These are phyloP conservation scores for Phalacrocorax carbo DNA, from an alignment of 2,113 vertebrate genomes.

Conservation along the genomic window DNA sequence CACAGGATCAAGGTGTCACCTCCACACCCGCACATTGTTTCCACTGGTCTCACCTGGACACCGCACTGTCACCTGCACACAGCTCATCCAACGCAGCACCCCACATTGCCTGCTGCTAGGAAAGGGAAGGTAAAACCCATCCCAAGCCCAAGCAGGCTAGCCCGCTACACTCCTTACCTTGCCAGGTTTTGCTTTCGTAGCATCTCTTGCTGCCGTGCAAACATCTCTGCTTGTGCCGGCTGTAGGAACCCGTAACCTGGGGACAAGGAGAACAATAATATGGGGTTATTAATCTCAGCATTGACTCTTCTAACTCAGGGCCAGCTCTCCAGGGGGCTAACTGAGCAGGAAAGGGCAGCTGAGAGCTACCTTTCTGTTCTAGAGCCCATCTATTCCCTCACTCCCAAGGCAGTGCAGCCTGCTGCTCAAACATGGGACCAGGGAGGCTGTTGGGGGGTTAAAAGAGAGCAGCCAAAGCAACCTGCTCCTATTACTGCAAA, in stretches of 20 bases:
- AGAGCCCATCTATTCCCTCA: neutral
- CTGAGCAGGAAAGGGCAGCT: neutral
- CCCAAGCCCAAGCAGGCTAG: neutral
- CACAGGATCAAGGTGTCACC: rapidly evolving
- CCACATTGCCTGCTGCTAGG: neutral
- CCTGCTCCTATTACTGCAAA: neutral
- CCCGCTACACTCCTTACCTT: slow-evolving; percentile 66
- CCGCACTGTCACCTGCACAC: rapidly evolving
- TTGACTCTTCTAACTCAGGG: neutral
- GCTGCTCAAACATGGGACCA: neutral
- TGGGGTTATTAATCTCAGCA: neutral
- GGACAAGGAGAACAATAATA: neutral
- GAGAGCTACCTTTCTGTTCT: neutral
- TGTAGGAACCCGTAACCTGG: slow-evolving; percentile 93
- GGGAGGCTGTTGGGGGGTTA: neutral
- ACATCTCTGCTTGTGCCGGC: slow-evolving; percentile 90
- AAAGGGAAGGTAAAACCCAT: neutral
- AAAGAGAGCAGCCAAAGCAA: neutral
- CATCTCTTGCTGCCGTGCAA: slow-evolving; percentile 94
- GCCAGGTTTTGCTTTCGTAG: slow-evolving; percentile 94
- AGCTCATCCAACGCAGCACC: neutral
- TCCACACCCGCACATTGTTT: rapidly evolving
- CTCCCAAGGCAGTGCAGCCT: neutral
- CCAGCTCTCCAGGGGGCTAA: neutral
- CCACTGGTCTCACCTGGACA: rapidly evolving